phyloP scores from a whole-genome alignment of 2,113 vertebrate genomes.

The Syngnathus scovelli region DNA sequence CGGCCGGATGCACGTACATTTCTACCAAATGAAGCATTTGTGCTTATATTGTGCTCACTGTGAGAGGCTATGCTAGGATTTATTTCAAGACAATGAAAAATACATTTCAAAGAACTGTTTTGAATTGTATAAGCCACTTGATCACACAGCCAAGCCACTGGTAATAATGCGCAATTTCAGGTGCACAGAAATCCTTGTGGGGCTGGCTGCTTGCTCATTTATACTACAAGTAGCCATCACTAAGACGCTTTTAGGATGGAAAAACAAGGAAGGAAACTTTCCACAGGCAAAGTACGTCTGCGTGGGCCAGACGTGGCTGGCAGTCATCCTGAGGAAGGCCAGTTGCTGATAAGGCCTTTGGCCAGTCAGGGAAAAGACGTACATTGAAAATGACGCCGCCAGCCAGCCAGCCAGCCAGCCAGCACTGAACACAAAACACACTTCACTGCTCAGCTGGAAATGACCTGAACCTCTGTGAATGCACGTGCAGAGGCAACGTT shows the following conservation, averaged over 20 bases:
- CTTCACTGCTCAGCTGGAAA: slow-evolving; percentile 46
- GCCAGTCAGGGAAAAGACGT: slow-evolving; percentile 43
- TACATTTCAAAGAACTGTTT: not conserved
- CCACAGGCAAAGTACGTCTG: slow-evolving; percentile 27
- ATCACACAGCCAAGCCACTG: slow-evolving; percentile 1
- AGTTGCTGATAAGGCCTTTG: slow-evolving; percentile 64
- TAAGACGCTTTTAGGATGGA: slow-evolving; percentile 15
- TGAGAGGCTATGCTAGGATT: not conserved
- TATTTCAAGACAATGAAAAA: not conserved
- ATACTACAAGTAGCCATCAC: slow-evolving; percentile 15
- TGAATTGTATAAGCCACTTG: not conserved
- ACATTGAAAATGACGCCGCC: slow-evolving; percentile 39
- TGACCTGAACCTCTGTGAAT: slow-evolving; percentile 27
- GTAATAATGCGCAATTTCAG: slow-evolving; percentile 5
- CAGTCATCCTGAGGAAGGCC: slow-evolving; percentile 72
- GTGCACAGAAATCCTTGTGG: not conserved
- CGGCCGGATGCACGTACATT: slow-evolving; percentile 27
- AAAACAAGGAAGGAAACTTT: slow-evolving; percentile 19
- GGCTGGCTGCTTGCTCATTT: not conserved
- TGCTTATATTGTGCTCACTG: too few relatives aligned
- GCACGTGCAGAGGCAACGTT: not conserved
- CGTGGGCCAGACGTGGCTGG: slow-evolving; percentile 16
- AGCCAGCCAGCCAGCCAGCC: slow-evolving; percentile 27
- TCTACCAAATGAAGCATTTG: slow-evolving; percentile 10
- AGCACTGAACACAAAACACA: slow-evolving; percentile 36